Conservation (phyloP, 2,113 vertebrate genomes). For the Chrysochloris asiatica region DNA sequence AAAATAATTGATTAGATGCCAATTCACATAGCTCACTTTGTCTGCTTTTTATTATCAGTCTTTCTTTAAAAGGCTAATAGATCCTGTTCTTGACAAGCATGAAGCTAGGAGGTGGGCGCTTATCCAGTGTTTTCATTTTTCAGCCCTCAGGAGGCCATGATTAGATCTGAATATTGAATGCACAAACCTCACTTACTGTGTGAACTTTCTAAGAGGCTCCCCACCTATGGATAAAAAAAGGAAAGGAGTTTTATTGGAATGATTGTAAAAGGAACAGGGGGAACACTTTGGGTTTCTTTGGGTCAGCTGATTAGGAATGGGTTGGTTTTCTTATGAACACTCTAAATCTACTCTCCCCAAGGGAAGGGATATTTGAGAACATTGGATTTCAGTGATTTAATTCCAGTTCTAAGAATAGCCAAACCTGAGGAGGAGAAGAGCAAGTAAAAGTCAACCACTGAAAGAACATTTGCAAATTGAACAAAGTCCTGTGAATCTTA, state of each 20-base stretch:
- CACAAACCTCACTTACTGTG: slow-evolving; percentile 78
- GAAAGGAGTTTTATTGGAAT: slow-evolving; percentile 63
- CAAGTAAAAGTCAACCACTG: slow-evolving; percentile 38
- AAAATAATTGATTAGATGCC: slow-evolving; percentile 81
- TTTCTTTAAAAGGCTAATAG: slow-evolving; percentile 85
- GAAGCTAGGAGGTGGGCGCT: slow-evolving; percentile 83
- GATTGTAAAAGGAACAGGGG: slow-evolving; percentile 55
- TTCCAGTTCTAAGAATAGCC: slow-evolving; percentile 67
- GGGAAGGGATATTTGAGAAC: slow-evolving; percentile 41
- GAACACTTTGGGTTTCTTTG: slow-evolving; percentile 17
- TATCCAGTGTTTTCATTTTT: slow-evolving; percentile 86
- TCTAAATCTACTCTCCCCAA: slow-evolving; percentile 52
- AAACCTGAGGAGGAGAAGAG: slow-evolving; percentile 38
- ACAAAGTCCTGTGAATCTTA: slow-evolving; percentile 45
- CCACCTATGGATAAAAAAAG: slow-evolving; percentile 61
- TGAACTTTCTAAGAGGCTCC: slow-evolving; percentile 77
- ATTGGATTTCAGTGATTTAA: slow-evolving; percentile 55
- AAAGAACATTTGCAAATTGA: slow-evolving; percentile 26
- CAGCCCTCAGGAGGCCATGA: slow-evolving; percentile 82
- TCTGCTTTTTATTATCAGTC: slow-evolving; percentile 85
- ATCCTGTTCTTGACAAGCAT: slow-evolving; percentile 83
- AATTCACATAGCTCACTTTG: slow-evolving; percentile 85
- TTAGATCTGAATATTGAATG: slow-evolving; percentile 82
- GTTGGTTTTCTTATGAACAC: slow-evolving; percentile 55
- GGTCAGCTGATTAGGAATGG: slow-evolving; percentile 56